A percentile compares a stretch with the other conserved stretches of the same genome.
These are phyloP conservation scores for Umimayanthus kanabou DNA, from an alignment of 92 coral and sea anemone species.

Conservation along the genomic window DNA sequence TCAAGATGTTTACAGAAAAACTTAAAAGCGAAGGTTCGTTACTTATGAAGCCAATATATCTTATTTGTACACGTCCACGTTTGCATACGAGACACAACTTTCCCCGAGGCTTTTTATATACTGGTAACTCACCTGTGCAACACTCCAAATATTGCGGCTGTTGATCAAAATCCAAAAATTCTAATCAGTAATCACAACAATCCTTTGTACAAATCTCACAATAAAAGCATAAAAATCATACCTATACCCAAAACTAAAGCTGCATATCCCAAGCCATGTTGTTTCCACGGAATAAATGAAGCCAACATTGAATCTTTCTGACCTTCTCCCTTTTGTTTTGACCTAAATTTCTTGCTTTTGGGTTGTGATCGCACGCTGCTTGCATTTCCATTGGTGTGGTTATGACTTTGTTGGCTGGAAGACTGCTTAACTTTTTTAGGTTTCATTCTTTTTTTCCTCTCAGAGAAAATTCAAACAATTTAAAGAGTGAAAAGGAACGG, in stretches of 20 bases:
- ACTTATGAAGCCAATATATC: constrained; percentile 17
- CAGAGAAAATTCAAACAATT: neutral
- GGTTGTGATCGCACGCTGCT: constrained; percentile 48
- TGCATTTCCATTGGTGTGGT: constrained; percentile 50
- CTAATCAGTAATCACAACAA: neutral
- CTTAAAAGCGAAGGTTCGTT: neutral
- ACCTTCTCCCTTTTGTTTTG: constrained; percentile 47
- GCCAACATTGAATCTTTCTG: constrained; percentile 25
- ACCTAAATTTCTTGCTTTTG: constrained; percentile 44
- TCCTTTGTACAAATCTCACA: neutral
- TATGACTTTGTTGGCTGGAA: constrained; percentile 39
- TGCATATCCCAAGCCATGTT: constrained; percentile 67
- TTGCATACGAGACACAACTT: too few species aligned
- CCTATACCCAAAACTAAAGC: constrained; percentile 71
- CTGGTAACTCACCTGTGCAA: constrained; percentile 74
- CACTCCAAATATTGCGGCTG: constrained; percentile 81
- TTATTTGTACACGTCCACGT: neutral
- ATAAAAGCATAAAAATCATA: constrained; percentile 23
- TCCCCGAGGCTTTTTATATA: neutral
- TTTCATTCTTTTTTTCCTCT: constrained; percentile 18
- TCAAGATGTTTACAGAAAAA: neutral
- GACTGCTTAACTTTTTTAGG: constrained; percentile 63
- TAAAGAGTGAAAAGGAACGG: neutral
- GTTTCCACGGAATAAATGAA: constrained; percentile 54
- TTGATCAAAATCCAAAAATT: constrained; percentile 34